Conservation (phyloP, 2,113 vertebrate species). For the Paradoxurus hermaphroditus region DNA sequence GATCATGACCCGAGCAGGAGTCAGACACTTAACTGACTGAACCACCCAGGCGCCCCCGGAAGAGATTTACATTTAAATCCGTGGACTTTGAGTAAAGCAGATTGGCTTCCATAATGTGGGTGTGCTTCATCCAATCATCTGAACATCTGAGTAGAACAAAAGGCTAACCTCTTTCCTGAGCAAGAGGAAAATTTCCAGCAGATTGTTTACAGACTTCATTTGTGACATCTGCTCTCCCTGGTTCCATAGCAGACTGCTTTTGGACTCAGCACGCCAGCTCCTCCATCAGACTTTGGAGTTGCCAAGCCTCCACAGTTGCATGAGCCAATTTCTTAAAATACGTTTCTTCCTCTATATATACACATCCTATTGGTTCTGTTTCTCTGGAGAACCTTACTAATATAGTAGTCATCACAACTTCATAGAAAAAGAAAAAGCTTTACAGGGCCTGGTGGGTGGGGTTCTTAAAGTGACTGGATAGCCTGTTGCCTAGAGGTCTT, state of each 20-base stretch:
- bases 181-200: neutral
- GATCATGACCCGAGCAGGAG: too few species aligned
- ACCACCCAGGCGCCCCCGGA: too few species aligned
- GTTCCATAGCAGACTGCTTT: neutral
- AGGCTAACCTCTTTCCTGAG: neutral
- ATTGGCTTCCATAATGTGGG: neutral
- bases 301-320: neutral
- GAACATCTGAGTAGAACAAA: neutral
- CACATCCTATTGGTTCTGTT: neutral
- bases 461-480: neutral
- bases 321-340: neutral
- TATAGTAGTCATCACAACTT: neutral
- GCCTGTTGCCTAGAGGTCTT: neutral
- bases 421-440: neutral
- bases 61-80: neutral
- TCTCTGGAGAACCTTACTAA: neutral
- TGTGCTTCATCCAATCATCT: neutral
- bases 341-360: neutral
- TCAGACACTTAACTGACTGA: too few species aligned
- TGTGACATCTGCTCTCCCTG: neutral
- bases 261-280: neutral
- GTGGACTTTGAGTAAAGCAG: neutral
- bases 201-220: neutral
- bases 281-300: neutral
- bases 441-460: neutral